Conservation (phyloP, 2,113 vertebrate genomes). For the Egretta garzetta region DNA sequence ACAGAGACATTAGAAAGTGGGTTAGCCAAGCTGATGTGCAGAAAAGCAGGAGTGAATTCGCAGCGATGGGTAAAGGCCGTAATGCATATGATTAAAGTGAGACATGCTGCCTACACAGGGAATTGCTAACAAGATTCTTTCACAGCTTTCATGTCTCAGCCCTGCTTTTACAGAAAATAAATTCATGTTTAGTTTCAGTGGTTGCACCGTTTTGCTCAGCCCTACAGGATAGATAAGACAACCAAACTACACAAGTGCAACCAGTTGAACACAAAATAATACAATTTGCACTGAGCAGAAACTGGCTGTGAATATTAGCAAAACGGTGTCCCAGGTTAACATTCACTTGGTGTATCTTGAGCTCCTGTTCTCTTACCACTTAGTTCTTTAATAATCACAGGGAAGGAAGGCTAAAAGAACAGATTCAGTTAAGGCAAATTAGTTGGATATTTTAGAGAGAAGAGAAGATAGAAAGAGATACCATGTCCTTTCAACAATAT, state of each 20-base stretch:
- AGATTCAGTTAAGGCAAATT: background rate
- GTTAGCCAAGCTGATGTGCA: conserved; percentile 40
- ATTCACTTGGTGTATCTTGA: fast-evolving
- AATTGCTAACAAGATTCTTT: conserved; percentile 35
- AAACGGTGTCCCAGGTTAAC: background rate
- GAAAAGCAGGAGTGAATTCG: background rate
- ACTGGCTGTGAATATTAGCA: background rate
- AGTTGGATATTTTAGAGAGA: background rate
- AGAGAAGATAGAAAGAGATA: background rate
- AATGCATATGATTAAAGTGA: conserved; percentile 44
- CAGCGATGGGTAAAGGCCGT: background rate
- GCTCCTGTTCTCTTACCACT: background rate
- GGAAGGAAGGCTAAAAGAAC: background rate
- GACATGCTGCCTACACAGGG: conserved; percentile 50
- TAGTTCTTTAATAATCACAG: background rate
- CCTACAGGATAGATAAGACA: background rate
- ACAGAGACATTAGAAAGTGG: conserved; percentile 16
- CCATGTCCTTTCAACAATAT: background rate
- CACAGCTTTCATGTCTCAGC: conserved; percentile 38
- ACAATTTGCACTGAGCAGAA: background rate
- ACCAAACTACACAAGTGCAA: background rate
- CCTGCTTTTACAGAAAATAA: conserved; percentile 32
- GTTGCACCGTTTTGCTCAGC: background rate
- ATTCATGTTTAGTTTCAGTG: conserved; percentile 34
- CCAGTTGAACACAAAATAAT: background rate